Evolutionary conservation across 2,797 vertebrate genomes (phyloP).

Genomic region (Hippopotamyrus pictus): DNA sequence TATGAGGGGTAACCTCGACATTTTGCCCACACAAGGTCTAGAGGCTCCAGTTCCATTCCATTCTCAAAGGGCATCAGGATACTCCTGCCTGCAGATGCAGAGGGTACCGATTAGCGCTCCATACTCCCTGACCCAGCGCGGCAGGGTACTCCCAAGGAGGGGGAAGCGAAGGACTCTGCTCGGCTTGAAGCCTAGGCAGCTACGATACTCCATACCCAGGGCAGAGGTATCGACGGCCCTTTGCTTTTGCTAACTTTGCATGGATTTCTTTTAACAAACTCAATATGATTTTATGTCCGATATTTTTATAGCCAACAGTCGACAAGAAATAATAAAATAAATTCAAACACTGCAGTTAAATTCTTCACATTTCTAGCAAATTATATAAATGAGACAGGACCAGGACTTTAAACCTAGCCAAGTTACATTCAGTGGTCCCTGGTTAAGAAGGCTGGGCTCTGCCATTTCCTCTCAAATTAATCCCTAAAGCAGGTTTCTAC

Average conservation of each 20-base stretch:
- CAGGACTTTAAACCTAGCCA: background rate
- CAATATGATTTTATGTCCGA: background rate
- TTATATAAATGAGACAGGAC: background rate
- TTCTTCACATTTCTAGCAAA: background rate
- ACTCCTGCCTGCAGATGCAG: conserved; percentile 59
- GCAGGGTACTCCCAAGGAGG: background rate
- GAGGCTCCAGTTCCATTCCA: conserved; percentile 76
- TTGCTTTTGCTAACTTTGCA: background rate
- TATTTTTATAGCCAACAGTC: background rate
- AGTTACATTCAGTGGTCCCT: background rate
- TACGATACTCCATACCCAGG: background rate
- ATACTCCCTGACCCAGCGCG: background rate
- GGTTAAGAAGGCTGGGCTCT: background rate
- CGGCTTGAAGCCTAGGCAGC: background rate
- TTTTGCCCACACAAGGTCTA: conserved; percentile 97
- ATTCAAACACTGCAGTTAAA: background rate
- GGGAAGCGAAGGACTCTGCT: background rate
- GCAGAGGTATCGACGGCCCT: background rate
- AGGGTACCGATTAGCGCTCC: background rate
- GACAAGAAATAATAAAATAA: background rate
- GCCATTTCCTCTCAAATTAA: background rate
- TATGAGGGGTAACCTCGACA: conserved; percentile 97
- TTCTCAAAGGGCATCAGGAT: conserved; percentile 73
- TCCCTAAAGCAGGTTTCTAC: background rate
- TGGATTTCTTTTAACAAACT: background rate